Percentiles rank a stretch among this genome's conserved stretches.
Conservation (phyloP, 2,888 invertebrate genomes). For the Brachynemurus nebulosus region DNA sequence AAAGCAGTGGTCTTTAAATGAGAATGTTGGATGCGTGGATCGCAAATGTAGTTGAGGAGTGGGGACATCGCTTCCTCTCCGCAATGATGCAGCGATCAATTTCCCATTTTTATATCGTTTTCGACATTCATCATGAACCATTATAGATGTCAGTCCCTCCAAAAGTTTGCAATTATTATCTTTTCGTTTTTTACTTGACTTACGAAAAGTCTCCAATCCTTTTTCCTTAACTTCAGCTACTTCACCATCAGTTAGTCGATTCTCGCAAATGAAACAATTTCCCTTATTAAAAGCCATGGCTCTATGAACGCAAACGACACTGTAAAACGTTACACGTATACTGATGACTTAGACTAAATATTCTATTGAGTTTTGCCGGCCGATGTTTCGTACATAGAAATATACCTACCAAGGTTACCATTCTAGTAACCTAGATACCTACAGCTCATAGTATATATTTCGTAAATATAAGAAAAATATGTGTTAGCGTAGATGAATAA, state of each 20-base stretch:
- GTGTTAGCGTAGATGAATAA: neutral
- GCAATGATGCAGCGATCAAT: too few relatives aligned
- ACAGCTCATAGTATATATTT: neutral
- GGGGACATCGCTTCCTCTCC: too few relatives aligned
- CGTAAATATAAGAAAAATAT: neutral
- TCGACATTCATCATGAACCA: too few relatives aligned
- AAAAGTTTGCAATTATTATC: neutral
- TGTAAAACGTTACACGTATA: conserved; percentile 3
- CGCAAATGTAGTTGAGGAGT: too few relatives aligned
- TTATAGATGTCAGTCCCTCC: too few relatives aligned
- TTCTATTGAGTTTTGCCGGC: conserved; percentile 1
- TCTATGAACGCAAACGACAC: conserved; percentile 2
- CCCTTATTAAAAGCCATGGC: neutral
- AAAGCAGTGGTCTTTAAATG: too few relatives aligned
- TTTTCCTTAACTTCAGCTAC: neutral
- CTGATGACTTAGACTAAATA: conserved; percentile 3
- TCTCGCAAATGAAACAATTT: neutral
- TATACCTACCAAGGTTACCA: neutral
- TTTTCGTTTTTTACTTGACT: neutral
- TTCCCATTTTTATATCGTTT: too few relatives aligned
- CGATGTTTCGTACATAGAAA: conserved; percentile 1
- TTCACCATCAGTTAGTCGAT: neutral
- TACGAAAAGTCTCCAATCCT: neutral
- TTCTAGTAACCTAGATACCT: neutral
- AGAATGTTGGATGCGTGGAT: too few relatives aligned